These are phyloP conservation scores for Mixornis gularis DNA, from an alignment of 2,113 vertebrate genomes.

Conservation along the genomic window DNA sequence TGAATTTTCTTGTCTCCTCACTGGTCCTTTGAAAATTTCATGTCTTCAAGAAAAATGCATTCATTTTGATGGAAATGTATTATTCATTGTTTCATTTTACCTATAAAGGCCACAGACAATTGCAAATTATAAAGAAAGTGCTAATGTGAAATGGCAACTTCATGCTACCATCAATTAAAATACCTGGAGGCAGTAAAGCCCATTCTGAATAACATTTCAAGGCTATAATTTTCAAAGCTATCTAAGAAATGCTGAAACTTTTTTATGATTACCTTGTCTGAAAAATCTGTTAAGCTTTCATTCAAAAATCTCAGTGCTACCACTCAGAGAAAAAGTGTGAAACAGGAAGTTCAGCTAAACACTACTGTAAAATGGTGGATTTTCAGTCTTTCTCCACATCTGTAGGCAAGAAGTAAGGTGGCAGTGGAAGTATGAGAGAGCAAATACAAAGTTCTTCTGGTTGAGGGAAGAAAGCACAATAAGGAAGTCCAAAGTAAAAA, in stretches of 20 bases:
- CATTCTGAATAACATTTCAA: not conserved
- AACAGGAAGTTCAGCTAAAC: not conserved
- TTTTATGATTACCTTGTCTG: not conserved
- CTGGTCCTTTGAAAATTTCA: not conserved
- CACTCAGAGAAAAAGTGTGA: not conserved
- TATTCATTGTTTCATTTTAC: not conserved
- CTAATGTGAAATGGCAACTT: not conserved
- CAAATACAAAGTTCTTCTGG: not conserved
- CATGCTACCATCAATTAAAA: not conserved
- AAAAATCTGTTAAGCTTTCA: not conserved
- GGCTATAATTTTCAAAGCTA: not conserved
- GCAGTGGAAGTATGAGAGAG: not conserved
- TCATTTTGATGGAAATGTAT: not conserved
- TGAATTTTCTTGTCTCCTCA: not conserved
- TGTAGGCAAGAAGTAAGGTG: not conserved
- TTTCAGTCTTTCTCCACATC: not conserved
- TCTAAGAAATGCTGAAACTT: not conserved
- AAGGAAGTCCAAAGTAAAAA: not conserved
- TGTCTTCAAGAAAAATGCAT: not conserved
- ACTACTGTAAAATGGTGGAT: not conserved
- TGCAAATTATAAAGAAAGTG: not conserved
- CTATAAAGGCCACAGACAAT: not conserved
- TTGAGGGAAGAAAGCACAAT: not conserved
- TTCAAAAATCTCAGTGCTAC: not conserved
- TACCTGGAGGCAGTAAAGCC: not conserved